phyloP scores from a whole-genome alignment of 1,140 invertebrate species.

The Diploscapter pachys region DNA sequence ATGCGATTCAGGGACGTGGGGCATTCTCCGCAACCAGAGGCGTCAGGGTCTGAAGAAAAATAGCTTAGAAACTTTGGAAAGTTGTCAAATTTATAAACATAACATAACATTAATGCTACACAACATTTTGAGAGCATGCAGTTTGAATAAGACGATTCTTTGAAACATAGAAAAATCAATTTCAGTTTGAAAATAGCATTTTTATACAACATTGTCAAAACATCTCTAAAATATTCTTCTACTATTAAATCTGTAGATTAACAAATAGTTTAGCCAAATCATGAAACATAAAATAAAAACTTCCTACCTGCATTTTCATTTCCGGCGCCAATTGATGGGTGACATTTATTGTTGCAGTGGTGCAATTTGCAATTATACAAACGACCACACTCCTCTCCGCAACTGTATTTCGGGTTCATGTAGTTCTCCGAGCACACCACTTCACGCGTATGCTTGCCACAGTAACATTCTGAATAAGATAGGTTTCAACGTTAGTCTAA shows the following conservation, averaged over 20 bases:
- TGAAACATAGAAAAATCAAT: too few species aligned
- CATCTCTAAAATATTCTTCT: too few species aligned
- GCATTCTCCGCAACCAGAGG: constrained; percentile 64
- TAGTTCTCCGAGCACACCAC: constrained; percentile 63
- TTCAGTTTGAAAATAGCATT: too few species aligned
- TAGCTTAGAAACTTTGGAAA: constrained; percentile 18
- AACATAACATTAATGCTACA: too few species aligned
- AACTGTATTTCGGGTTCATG: constrained; percentile 57
- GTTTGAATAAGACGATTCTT: too few species aligned
- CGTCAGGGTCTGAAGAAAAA: constrained; percentile 27
- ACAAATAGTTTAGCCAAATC: too few species aligned
- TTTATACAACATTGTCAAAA: too few species aligned
- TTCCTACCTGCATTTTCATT: too few species aligned
- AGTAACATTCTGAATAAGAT: constrained; percentile 66
- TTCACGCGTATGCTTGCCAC: constrained; percentile 64
- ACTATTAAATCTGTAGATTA: too few species aligned
- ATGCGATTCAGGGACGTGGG: constrained; percentile 68
- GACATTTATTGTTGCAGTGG: constrained; percentile 41
- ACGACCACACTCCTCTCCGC: constrained; percentile 59
- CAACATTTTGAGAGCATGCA: too few species aligned
- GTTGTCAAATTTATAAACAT: neutral
- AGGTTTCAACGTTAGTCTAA: constrained; percentile 11
- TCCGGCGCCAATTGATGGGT: too few species aligned
- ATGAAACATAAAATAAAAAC: too few species aligned
- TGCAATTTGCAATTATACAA: constrained; percentile 57